Conservation (phyloP, 2,113 vertebrate genomes). For the Sitta europaea region DNA sequence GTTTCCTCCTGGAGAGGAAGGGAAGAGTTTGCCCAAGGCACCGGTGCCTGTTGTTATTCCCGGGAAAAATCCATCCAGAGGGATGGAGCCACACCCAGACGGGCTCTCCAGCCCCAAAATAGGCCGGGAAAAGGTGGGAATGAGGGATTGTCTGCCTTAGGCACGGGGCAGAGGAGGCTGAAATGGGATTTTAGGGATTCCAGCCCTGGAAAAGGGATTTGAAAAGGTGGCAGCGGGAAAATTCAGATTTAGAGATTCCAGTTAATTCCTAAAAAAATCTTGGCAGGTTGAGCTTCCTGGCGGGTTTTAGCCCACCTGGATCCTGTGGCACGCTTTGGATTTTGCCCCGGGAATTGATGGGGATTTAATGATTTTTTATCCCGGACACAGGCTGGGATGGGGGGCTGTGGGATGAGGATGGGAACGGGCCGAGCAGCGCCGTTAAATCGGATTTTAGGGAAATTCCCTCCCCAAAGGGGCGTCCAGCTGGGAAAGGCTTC, state of each 20-base stretch:
- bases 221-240: background rate
- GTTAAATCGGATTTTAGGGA: background rate
- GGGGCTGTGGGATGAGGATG: background rate
- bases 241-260: background rate
- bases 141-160: accelerated
- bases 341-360: background rate
- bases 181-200: background rate
- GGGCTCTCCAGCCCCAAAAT: accelerated
- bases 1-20: background rate
- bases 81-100: background rate
- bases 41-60: background rate
- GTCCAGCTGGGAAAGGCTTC: background rate
- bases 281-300: accelerated
- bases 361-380: background rate
- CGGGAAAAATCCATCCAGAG: background rate
- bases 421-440: background rate
- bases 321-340: background rate
- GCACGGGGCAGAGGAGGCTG: accelerated
- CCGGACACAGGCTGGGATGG: background rate
- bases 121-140: accelerated
- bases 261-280: background rate
- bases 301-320: background rate
- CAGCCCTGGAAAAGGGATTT: background rate
- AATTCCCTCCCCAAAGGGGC: background rate
- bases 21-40: background rate